These are phyloP conservation scores for Cebidichthys violaceus DNA, from an alignment of 2,113 vertebrate genomes.

Conservation along the genomic window DNA sequence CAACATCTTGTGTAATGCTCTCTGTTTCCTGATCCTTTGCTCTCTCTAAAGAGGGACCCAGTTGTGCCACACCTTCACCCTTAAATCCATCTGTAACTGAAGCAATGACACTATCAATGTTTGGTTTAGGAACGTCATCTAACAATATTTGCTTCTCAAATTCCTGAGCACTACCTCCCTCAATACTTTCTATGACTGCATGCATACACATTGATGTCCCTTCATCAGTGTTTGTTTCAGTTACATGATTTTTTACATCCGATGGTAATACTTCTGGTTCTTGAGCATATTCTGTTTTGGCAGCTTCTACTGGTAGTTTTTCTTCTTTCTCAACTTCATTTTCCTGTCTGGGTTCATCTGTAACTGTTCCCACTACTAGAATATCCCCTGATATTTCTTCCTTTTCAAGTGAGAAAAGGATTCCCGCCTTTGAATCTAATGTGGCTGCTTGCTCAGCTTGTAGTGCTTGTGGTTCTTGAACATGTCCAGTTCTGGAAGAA, in stretches of 20 bases:
- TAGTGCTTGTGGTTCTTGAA: slow-evolving; percentile 3
- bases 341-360: neutral
- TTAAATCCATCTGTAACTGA: slow-evolving; percentile 14
- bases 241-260: neutral
- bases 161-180: slow-evolving; percentile 3
- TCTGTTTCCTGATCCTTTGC: slow-evolving; percentile 29
- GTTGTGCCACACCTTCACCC: slow-evolving; percentile 3
- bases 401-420: neutral
- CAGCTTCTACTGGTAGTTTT: neutral
- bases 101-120: slow-evolving; percentile 4
- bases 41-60: slow-evolving; percentile 31
- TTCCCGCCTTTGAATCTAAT: neutral
- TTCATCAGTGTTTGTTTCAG: slow-evolving; percentile 4
- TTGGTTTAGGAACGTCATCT: slow-evolving; percentile 11
- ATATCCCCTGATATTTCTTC: slow-evolving; percentile 12
- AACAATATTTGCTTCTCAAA: slow-evolving; percentile 1
- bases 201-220: neutral
- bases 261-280: slow-evolving; percentile 6
- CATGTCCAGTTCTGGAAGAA: neutral
- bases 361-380: slow-evolving; percentile 6
- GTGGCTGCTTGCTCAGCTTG: neutral
- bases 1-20: slow-evolving; percentile 2
- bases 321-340: slow-evolving; percentile 18
- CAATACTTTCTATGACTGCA: neutral
- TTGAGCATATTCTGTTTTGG: neutral